Percentiles rank a stretch among this genome's conserved stretches.
phyloP scores from a whole-genome alignment of 2,888 invertebrate species.

The Trichopoda pennipes region DNA sequence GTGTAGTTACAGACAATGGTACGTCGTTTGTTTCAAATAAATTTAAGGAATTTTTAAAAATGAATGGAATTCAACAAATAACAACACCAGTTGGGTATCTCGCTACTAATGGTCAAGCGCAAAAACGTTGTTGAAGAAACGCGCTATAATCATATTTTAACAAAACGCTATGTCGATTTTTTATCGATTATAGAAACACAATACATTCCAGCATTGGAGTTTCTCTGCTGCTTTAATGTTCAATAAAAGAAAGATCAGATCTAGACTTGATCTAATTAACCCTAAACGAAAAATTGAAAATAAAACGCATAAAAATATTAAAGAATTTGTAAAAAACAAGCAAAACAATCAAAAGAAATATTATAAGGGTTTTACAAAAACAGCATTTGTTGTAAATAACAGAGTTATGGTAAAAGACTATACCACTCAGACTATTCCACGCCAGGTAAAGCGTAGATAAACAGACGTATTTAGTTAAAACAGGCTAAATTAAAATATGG shows the following conservation, averaged over 20 bases:
- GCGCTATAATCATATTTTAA: constrained; percentile 54
- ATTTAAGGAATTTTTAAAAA: no score
- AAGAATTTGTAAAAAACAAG: no score
- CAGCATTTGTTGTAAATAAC: constrained; percentile 1
- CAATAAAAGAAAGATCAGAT: constrained; percentile 57
- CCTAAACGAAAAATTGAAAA: constrained; percentile 29
- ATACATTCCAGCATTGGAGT: constrained; percentile 55
- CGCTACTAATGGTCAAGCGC: constrained; percentile 57
- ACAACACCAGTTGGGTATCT: constrained; percentile 62
- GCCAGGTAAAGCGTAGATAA: constrained; percentile 26
- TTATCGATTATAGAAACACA: constrained; percentile 64
- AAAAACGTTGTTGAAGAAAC: constrained; percentile 57
- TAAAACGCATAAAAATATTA: not conserved
- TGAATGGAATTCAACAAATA: no score
- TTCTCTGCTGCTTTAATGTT: constrained; percentile 64
- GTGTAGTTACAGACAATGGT: no score
- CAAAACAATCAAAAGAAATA: constrained; percentile 35
- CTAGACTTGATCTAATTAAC: constrained; percentile 63
- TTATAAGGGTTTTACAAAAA: constrained; percentile 19
- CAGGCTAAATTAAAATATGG: not conserved
- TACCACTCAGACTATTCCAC: constrained; percentile 26
- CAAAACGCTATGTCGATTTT: constrained; percentile 52
- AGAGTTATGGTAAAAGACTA: not conserved
- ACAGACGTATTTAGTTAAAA: constrained; percentile 32
- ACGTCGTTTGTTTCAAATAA: no score